Base-by-base conservation (phyloP, 2,888 invertebrate genomes). In the Neuroscelio doddi region DNA sequence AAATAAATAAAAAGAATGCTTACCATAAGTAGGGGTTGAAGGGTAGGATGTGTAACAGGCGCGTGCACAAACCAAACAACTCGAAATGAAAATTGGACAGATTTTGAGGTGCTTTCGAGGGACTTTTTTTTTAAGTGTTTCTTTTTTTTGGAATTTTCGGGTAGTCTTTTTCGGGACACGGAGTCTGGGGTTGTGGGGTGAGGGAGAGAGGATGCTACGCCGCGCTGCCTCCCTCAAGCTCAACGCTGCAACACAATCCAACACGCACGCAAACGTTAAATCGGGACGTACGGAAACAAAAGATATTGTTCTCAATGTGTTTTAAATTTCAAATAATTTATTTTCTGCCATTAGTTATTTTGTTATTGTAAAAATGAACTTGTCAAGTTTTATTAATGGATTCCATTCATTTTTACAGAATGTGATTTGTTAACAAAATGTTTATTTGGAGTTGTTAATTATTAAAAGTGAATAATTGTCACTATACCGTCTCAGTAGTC, bases 61-160 rank as follows among this genome's bases (percentile, higher is more conserved):
- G 81, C 83, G 83, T 84, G 83, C 83, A 84, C 83, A 84, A 84
- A 83, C 84, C 83, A 84, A 84, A 84, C 82, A 84, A 84, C 84
- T 84, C 81, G 83, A 84, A 84, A 84, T 83, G 82, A 84, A 83
- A 84, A 84, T 82, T 77, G 81, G 82, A 75, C 80, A 82, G 78
- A 75, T 76, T 75, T 79, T 80, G 75, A 77, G 79, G 71, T 71
- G 72, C 69, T 73, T 76, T 76, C 71, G 74, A 72, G 73, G 68
- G 68, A 41, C 10, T 30, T 49, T 55, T 51, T 34, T 53, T 26
- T 21, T 17, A 50, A 58, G 52, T 65, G 65, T 41, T 65, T 63
- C 56, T 45, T 41, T 61, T 69, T 65, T 59, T 58, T 69, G 64
- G 41, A 45, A 38, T 49, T 55, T 68, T 55, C 27, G 53, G 39